Percentiles rank a stretch among this genome's conserved stretches.
Evolutionary conservation across 2,797 vertebrate genomes (phyloP).

Genomic region (Macrochelys suwanniensis): DNA sequence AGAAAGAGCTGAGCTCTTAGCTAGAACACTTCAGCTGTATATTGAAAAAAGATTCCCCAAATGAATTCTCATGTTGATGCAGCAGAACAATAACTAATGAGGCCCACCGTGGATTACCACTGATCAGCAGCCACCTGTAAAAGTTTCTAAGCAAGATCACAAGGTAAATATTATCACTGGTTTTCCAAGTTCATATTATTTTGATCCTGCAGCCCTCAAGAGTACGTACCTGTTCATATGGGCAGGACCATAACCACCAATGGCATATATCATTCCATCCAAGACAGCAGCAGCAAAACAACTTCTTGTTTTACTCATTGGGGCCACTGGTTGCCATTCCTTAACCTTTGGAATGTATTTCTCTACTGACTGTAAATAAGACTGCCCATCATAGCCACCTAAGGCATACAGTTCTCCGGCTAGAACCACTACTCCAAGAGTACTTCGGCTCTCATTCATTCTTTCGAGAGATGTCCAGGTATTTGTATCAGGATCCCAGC

Average conservation of each 20-base stretch:
- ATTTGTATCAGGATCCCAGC: slow-evolving; percentile 98
- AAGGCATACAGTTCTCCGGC: slow-evolving; percentile 96
- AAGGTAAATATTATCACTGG: background rate
- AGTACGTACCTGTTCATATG: slow-evolving; percentile 95
- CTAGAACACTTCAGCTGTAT: fast-evolving
- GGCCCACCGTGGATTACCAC: background rate
- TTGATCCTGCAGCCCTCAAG: fast-evolving
- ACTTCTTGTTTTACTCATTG: slow-evolving; percentile 96
- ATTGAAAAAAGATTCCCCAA: background rate
- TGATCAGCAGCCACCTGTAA: too few species aligned
- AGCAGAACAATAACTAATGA: background rate
- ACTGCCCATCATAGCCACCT: slow-evolving; percentile 96
- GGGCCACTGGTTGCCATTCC: slow-evolving; percentile 96
- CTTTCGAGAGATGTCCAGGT: slow-evolving; percentile 93
- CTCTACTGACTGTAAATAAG: slow-evolving; percentile 96
- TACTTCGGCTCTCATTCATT: slow-evolving; percentile 96
- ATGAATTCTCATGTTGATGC: background rate
- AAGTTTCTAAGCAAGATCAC: background rate
- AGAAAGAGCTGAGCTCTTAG: background rate
- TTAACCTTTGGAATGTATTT: slow-evolving; percentile 94
- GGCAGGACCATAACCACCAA: slow-evolving; percentile 96
- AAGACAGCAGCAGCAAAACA: slow-evolving; percentile 95
- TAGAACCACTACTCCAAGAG: slow-evolving; percentile 92
- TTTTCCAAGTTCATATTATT: background rate
- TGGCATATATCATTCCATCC: slow-evolving; percentile 98